phyloP scores from a whole-genome alignment of 2,113 vertebrate species.

The Emydura subglobosa region DNA sequence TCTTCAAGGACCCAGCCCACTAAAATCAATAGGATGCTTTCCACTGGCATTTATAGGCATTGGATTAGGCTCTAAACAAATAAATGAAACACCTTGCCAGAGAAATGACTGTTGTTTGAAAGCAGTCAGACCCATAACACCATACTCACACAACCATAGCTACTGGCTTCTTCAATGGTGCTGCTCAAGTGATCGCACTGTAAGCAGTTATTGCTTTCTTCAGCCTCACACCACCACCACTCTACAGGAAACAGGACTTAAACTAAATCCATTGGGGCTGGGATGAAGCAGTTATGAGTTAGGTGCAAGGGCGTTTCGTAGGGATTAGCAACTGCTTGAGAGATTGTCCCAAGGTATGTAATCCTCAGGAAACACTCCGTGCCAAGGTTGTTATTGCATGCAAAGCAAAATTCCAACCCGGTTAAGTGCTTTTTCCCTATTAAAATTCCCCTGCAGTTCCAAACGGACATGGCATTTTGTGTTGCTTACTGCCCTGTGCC shows the following conservation, averaged over 20 bases:
- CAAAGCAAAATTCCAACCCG: neutral
- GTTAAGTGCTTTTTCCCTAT: neutral
- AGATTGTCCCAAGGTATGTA: neutral
- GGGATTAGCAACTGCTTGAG: neutral
- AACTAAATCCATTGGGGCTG: neutral
- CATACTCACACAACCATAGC: neutral
- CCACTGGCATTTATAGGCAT: neutral
- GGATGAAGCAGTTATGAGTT: neutral
- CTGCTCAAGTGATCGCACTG: neutral
- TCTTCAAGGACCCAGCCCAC: neutral
- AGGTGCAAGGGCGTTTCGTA: neutral
- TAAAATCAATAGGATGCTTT: neutral
- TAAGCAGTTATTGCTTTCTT: neutral
- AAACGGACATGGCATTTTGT: neutral
- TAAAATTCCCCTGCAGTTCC: neutral
- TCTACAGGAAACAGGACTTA: neutral
- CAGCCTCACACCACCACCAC: neutral
- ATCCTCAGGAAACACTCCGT: neutral
- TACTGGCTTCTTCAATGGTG: fast-evolving
- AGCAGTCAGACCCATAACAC: neutral
- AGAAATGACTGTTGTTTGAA: neutral
- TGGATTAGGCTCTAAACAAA: neutral
- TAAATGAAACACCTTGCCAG: neutral
- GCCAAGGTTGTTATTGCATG: neutral
- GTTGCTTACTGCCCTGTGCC: neutral